Base-by-base conservation (phyloP, 2,113 vertebrate genomes). In the Phasianus colchicus region DNA sequence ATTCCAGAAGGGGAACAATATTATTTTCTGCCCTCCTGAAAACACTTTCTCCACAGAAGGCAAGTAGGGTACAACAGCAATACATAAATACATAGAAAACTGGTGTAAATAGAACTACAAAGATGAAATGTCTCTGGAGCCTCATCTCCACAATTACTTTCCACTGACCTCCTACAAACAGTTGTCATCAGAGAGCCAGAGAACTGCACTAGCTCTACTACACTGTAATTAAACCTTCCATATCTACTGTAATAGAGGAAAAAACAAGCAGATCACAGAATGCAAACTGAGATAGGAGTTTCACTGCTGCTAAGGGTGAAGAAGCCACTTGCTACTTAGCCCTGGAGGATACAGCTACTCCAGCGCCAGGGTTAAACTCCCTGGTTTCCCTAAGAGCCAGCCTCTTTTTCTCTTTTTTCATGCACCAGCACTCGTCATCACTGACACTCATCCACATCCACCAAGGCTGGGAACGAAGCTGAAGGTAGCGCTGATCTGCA, bases 131-230 rank as follows among this genome's bases (percentile, higher is more conserved):
- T 18, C 65, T 50, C 34, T 58, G 55, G 10, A 85, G 58, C 89
- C 19, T 34, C 32, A 13, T 57, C 45, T 77, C 52, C 48, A 27
- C 32, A 81, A 54, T 30, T 57, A 52, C 50, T 65, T 93, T 83
- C 45, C 43, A 43, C 57, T 81, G 83, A 75, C 43, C 42, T 86
- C 52, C 52, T 69, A 65, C 19, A 71, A 92, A 74, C 25, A 67
- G 27, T 22, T 61, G 38, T 52, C 65, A 86, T 47, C 65, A 81
- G 79, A 91, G 69, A 85, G 52, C 69, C 65, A 80, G 83, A 91
- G 69, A 85, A 42, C 69, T 86, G 55, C 25, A 43, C 24, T 54
- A 89, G 61, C n/a, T 27, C 18, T 40, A 48, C 21, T 16, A 83
- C 50, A 30, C 32, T 42, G 27, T 40, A 86, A 91, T 86, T 77